A percentile compares a stretch with the other conserved stretches of the same genome.
phyloP scores from a whole-genome alignment of 2,113 vertebrate genomes.

The Bos taurus region DNA sequence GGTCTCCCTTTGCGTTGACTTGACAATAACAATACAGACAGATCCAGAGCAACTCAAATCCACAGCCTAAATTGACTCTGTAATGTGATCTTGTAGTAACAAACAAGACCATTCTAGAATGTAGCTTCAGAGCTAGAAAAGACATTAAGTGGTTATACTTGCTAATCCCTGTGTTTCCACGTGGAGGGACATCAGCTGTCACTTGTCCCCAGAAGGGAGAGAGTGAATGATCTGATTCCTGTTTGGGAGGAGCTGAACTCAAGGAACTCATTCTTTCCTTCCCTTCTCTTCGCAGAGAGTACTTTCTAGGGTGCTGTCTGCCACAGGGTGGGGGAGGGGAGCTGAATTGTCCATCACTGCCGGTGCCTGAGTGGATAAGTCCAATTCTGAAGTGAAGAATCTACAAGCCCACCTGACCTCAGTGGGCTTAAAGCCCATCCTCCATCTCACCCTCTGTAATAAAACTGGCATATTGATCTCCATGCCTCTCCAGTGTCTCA shows the following conservation, averaged over 20 bases:
- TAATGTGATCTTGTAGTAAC: background rate
- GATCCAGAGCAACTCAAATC: background rate
- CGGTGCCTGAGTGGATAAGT: background rate
- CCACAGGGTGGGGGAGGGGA: background rate
- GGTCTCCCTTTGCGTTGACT: background rate
- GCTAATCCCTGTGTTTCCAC: background rate
- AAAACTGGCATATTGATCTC: background rate
- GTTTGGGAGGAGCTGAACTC: background rate
- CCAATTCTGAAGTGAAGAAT: background rate
- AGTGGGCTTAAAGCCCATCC: background rate
- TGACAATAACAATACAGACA: background rate
- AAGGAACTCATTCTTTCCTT: background rate
- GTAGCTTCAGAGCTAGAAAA: background rate
- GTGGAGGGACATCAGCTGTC: background rate
- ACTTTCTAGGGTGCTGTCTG: background rate
- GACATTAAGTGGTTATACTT: background rate
- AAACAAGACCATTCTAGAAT: background rate
- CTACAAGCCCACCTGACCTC: background rate
- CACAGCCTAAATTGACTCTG: background rate
- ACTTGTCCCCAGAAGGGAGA: background rate
- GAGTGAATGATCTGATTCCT: background rate
- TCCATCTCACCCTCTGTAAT: background rate
- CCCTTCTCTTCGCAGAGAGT: background rate
- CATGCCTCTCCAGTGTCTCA: background rate
- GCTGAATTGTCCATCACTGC: background rate